Conservation (phyloP, 2,797 vertebrate species). For the Acrocephalus scirpaceus region DNA sequence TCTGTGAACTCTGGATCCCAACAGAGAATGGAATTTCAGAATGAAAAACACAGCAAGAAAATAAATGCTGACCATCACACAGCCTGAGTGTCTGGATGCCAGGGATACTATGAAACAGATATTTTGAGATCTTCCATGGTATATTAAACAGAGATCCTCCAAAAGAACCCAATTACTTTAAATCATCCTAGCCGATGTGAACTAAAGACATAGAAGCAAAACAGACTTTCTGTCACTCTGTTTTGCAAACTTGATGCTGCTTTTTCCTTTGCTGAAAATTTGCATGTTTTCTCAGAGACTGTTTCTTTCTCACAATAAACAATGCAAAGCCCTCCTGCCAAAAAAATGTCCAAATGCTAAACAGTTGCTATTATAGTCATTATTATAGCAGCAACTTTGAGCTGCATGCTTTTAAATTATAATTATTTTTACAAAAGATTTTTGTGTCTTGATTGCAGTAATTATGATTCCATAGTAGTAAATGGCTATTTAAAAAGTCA, state of each 20-base stretch:
- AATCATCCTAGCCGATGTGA: background rate
- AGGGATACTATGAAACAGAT: background rate
- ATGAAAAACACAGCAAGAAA: constrained; percentile 4
- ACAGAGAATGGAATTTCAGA: constrained; percentile 6
- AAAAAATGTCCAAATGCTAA: constrained; percentile 79
- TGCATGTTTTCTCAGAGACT: constrained; percentile 79
- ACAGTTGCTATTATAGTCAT: constrained; percentile 77
- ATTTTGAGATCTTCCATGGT: background rate
- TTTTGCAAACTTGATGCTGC: constrained; percentile 67
- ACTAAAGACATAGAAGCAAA: background rate
- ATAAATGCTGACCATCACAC: background rate
- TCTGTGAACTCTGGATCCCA: background rate
- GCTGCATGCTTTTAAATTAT: constrained; percentile 71
- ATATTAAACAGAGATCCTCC: background rate
- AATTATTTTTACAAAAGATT: constrained; percentile 75
- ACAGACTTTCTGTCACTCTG: constrained; percentile 7
- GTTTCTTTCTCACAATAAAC: constrained; percentile 82
- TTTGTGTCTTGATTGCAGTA: constrained; percentile 71
- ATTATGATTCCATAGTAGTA: constrained; percentile 68
- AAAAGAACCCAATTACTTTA: background rate
- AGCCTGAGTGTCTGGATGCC: background rate
- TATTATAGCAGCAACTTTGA: constrained; percentile 75
- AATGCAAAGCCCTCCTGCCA: constrained; percentile 77
- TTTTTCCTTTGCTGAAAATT: constrained; percentile 74
- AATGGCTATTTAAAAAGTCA: constrained; percentile 64